These are phyloP conservation scores for Tautogolabrus adspersus DNA, from an alignment of 2,113 vertebrate genomes.

Conservation along the genomic window DNA sequence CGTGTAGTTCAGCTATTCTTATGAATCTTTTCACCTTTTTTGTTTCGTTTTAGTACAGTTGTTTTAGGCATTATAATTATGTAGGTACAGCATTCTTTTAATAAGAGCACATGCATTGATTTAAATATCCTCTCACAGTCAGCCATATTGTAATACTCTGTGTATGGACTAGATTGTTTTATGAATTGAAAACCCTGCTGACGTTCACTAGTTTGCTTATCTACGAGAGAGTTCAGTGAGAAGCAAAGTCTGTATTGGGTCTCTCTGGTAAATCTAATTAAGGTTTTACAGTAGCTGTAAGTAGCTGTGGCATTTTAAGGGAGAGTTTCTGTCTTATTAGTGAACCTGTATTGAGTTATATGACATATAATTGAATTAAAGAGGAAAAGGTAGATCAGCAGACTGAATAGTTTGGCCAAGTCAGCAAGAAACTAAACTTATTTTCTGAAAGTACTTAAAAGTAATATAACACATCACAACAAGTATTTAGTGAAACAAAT, in stretches of 20 bases:
- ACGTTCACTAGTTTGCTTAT: conserved; percentile 16
- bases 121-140: neutral
- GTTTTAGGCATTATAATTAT: neutral
- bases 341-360: conserved; percentile 37
- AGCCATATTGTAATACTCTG: neutral
- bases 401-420: neutral
- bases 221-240: conserved; percentile 25
- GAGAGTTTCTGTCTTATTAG: conserved; percentile 39
- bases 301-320: conserved; percentile 41
- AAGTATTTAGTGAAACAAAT: neutral
- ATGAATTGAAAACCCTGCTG: neutral
- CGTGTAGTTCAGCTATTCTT: too few species aligned
- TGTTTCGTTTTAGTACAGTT: neutral
- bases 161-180: neutral
- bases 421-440: neutral
- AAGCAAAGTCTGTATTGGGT: neutral
- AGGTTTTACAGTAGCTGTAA: conserved; percentile 51
- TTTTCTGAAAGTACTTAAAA: neutral
- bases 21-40: too few species aligned
- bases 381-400: conserved; percentile 4
- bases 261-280: conserved; percentile 56
- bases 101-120: neutral
- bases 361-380: conserved; percentile 53
- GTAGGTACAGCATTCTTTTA: too few species aligned
- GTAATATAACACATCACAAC: neutral